Percentiles rank a stretch among this genome's conserved stretches.
phyloP scores from a whole-genome alignment of 2,797 vertebrate genomes.

The Crenuchus spilurus region DNA sequence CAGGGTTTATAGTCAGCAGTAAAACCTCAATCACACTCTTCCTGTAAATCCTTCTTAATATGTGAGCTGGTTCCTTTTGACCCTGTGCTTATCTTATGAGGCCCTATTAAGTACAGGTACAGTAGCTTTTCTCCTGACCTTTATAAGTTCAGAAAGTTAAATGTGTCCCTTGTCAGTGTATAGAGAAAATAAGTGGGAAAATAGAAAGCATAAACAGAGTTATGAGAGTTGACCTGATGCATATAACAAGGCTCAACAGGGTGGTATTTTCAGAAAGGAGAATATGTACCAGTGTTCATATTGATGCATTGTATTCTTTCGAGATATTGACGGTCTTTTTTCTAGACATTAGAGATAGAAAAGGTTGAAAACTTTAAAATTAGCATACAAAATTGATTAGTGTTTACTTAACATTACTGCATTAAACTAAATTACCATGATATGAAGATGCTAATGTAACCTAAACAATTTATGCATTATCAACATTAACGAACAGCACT shows the following conservation, averaged over 20 bases:
- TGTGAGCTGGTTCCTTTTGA: slow-evolving; percentile 3
- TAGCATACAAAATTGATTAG: no score
- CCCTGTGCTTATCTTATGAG: slow-evolving; percentile 1
- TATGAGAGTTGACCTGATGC: background rate
- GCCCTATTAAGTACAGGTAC: slow-evolving; percentile 58
- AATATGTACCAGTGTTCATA: no score
- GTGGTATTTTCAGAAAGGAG: background rate
- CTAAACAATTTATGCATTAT: no score
- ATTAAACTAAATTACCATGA: no score
- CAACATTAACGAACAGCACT: no score
- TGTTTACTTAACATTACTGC: no score
- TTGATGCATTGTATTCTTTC: no score
- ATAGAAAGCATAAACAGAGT: background rate
- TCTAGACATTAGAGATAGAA: no score
- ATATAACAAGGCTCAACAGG: background rate
- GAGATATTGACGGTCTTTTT: no score
- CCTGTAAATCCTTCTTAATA: slow-evolving; percentile 26
- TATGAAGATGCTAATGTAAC: no score
- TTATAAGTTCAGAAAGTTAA: slow-evolving; percentile 35
- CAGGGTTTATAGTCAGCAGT: slow-evolving; percentile 38
- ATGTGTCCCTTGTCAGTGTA: background rate
- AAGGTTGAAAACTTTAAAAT: no score
- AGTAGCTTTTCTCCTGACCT: slow-evolving; percentile 38
- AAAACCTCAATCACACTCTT: slow-evolving; percentile 21
- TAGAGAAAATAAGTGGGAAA: background rate